Percentiles rank a stretch among this genome's conserved stretches.
Conservation (phyloP, 1,140 invertebrate genomes). For the Meteorus sp. region DNA sequence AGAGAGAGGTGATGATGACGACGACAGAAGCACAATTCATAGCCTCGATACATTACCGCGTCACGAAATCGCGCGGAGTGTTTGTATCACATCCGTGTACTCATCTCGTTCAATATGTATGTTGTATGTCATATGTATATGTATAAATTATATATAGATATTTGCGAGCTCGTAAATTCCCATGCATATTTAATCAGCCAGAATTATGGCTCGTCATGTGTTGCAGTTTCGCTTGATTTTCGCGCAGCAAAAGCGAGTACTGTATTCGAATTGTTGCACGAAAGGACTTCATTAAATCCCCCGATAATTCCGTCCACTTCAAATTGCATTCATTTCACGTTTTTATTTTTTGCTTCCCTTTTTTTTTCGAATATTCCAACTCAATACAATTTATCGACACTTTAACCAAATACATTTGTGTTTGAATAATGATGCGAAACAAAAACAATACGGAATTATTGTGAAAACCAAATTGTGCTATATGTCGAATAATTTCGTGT, state of each 20-base stretch:
- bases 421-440: no score
- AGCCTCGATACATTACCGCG: conserved; percentile 29
- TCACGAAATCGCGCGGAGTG: conserved; percentile 42
- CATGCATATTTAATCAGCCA: conserved; percentile 52
- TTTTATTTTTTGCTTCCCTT: background rate
- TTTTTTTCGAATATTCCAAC: background rate
- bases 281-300: conserved; percentile 25
- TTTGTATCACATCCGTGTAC: background rate
- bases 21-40: background rate
- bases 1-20: background rate
- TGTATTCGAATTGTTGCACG: conserved; percentile 18
- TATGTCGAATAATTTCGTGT: no score
- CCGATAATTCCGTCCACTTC: conserved; percentile 16
- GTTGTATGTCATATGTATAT: no score
- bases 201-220: conserved; percentile 52
- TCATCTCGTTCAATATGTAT: no score
- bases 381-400: background rate
- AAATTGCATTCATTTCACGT: no score
- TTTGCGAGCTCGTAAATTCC: conserved; percentile 37
- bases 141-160: no score
- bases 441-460: no score
- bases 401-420: conserved; percentile 9
- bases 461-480: no score
- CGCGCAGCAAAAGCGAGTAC: background rate
- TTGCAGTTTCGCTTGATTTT: conserved; percentile 43